Evolutionary conservation across 1,140 invertebrate species (phyloP).

Genomic region (Euwallacea similis): DNA sequence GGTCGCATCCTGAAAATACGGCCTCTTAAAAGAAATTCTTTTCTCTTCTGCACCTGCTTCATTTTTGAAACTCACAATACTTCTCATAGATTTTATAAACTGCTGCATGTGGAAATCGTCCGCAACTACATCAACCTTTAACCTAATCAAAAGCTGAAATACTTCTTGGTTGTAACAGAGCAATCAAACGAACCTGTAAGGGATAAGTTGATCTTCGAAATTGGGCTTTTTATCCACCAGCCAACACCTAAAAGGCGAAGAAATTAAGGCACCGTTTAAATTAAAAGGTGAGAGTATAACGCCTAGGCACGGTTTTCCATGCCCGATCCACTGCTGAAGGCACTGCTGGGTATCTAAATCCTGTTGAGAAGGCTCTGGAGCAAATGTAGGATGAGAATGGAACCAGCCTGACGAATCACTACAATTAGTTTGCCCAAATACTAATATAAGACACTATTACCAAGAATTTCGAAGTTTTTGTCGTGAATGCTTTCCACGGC

Average conservation of each 20-base stretch:
- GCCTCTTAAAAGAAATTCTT: slow-evolving; percentile 44
- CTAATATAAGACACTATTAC: slow-evolving; percentile 10
- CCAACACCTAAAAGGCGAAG: slow-evolving; percentile 51
- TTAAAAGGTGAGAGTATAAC: slow-evolving; percentile 63
- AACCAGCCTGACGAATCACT: slow-evolving; percentile 61
- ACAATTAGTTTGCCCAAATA: background rate
- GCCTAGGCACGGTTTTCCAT: slow-evolving; percentile 59
- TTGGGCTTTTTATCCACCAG: slow-evolving; percentile 48
- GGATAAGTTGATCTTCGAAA: slow-evolving; percentile 46
- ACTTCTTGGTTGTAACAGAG: background rate
- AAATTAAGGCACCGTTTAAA: slow-evolving; percentile 47
- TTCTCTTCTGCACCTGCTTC: slow-evolving; percentile 25
- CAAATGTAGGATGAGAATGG: slow-evolving; percentile 68
- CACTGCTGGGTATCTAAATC: slow-evolving; percentile 64
- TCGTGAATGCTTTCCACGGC: slow-evolving; percentile 59
- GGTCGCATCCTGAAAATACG: slow-evolving; percentile 49
- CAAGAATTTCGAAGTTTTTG: slow-evolving; percentile 22
- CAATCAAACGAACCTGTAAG: slow-evolving; percentile 44
- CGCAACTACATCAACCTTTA: slow-evolving; percentile 47
- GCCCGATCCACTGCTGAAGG: slow-evolving; percentile 62
- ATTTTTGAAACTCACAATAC: background rate
- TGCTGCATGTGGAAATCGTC: slow-evolving; percentile 40
- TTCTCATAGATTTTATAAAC: slow-evolving; percentile 40
- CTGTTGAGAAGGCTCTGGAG: slow-evolving; percentile 63
- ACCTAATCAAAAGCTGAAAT: slow-evolving; percentile 25